These are phyloP conservation scores for Odontomyia ornata DNA, from an alignment of 2,888 invertebrate species.

Conservation along the genomic window DNA sequence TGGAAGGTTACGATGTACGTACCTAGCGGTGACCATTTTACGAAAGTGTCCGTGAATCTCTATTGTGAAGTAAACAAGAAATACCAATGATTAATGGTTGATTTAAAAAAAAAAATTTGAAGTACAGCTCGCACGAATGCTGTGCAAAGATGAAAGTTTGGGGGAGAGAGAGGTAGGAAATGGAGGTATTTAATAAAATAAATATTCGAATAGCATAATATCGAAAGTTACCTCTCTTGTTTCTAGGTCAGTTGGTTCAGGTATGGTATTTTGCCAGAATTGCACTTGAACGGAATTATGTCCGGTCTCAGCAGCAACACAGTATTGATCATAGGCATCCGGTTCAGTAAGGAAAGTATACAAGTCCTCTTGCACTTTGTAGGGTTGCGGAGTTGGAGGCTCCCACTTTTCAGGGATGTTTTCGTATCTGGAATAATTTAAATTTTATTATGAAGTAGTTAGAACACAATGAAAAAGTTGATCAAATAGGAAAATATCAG, in stretches of 20 bases:
- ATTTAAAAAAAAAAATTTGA: no score
- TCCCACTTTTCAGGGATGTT: slow-evolving; percentile 94
- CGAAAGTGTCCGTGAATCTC: slow-evolving; percentile 96
- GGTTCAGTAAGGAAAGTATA: slow-evolving; percentile 92
- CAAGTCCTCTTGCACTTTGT: slow-evolving; percentile 91
- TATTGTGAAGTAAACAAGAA: slow-evolving; percentile 59
- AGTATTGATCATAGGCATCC: slow-evolving; percentile 96
- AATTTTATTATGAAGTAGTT: no score
- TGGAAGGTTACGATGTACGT: slow-evolving; percentile 97
- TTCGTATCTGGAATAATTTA: slow-evolving; percentile 69
- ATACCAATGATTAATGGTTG: no score
- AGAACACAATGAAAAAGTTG: no score
- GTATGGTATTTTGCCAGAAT: slow-evolving; percentile 88
- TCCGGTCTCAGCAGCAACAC: slow-evolving; percentile 85
- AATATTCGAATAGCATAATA: no score
- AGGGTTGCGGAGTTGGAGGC: slow-evolving; percentile 87
- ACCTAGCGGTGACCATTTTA: slow-evolving; percentile 97
- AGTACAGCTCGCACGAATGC: no score
- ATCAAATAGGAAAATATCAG: no score
- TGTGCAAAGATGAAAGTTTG: no score
- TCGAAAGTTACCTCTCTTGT: slow-evolving; percentile 77
- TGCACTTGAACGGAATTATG: slow-evolving; percentile 78
- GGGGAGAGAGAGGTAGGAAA: not conserved
- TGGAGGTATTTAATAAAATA: slow-evolving; percentile 13
- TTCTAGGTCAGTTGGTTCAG: slow-evolving; percentile 84